Base-by-base conservation (phyloP, 1,140 invertebrate species). In the Cardiocondyla obscurior region DNA sequence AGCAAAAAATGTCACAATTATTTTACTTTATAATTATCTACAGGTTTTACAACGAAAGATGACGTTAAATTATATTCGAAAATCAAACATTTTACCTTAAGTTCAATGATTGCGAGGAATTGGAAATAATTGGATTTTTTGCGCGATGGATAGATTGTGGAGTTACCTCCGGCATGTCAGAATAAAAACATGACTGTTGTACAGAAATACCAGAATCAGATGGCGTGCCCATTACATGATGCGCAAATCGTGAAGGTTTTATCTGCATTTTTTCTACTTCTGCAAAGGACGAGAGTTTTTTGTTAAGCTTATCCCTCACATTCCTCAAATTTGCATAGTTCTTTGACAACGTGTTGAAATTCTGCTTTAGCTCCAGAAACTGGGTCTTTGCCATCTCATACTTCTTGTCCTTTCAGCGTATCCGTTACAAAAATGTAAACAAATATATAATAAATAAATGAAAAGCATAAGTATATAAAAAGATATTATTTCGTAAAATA, bases 351-450 rank as follows among this genome's bases (percentile, higher is more conserved):
- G 14, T 0, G 19, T 76, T 73, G 12, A 30, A 16, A 14, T 51
- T 36, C 0, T 0, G 14, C 2, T 65, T 0, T n/a, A n/a, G n/a
- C 7, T 42, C 44, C 30, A n/a, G 51, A 7, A 70, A 87, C 0
- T 62, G 46, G 0, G 19, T 16, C n/a, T 87, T 88, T 33, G 82
- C 5, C 4, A 30, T n/a, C 6, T 87, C 76, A 16, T 87, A 88
- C 1, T 88, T 88, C 10, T 72, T 77, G 6, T 88, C 86, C 86
- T 87, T 87, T 1, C 49, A 84, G 4, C 12, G 0, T 36, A 53
- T n/a, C 6, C n/a, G 3, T 19, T 0, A 22, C 42, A 1, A 12
- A 55, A 74, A 58, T 19, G 2, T 33, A 53, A 10, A 53, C 2
- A 25, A 25, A 65, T 3, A 42, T 39, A 14, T 12, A 19, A 28